phyloP scores from a whole-genome alignment of 1,140 invertebrate species.

The Euwallacea fornicatus region DNA sequence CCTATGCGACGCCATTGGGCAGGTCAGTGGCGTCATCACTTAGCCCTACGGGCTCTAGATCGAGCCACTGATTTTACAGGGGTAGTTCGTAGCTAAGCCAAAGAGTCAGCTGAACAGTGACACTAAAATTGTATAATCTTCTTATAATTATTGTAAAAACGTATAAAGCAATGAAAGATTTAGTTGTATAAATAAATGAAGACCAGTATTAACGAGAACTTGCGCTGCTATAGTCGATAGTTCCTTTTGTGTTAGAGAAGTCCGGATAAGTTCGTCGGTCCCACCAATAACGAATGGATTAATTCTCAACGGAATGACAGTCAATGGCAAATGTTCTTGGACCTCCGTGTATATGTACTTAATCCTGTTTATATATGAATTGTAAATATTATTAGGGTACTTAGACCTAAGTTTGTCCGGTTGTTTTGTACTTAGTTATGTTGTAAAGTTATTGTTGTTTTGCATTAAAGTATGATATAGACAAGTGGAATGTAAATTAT shows the following conservation, averaged over 20 bases:
- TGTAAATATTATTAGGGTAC: too few species aligned
- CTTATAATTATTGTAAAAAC: slow-evolving; percentile 34
- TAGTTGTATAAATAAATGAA: slow-evolving; percentile 7
- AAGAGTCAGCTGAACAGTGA: slow-evolving; percentile 41
- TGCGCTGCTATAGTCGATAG: background rate
- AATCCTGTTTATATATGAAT: too few species aligned
- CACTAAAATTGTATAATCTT: slow-evolving; percentile 29
- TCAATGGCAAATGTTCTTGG: too few species aligned
- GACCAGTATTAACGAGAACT: slow-evolving; percentile 32
- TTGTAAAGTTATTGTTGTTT: slow-evolving; percentile 33
- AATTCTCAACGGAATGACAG: too few species aligned
- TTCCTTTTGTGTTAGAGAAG: slow-evolving; percentile 1
- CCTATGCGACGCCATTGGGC: slow-evolving; percentile 45
- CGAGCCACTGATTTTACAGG: slow-evolving; percentile 43
- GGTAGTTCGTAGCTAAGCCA: slow-evolving; percentile 37
- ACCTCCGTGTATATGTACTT: too few species aligned
- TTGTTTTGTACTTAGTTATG: slow-evolving; percentile 34
- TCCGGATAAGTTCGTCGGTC: too few species aligned
- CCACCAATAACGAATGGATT: too few species aligned
- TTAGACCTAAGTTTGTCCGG: too few species aligned
- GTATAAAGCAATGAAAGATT: slow-evolving; percentile 4
- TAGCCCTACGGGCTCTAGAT: slow-evolving; percentile 43
- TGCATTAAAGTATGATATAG: slow-evolving; percentile 28
- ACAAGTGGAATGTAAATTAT: slow-evolving; percentile 36
- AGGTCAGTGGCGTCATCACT: slow-evolving; percentile 42